Percentiles rank a stretch among this genome's conserved stretches.
These are phyloP conservation scores for Trematomus bernacchii DNA, from an alignment of 2,797 vertebrate genomes.

Conservation along the genomic window DNA sequence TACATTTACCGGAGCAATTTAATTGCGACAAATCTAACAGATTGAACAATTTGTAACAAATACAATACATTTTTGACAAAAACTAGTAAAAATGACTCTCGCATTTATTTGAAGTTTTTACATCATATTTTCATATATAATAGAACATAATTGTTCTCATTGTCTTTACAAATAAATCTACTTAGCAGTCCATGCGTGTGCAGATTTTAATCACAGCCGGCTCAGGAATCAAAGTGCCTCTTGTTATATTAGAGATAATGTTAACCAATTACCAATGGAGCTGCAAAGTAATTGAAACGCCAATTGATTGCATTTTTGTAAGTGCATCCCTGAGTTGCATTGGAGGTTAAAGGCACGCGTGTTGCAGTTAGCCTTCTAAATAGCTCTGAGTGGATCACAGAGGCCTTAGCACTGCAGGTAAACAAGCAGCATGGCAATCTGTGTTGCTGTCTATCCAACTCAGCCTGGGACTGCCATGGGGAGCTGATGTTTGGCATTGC, in stretches of 20 bases:
- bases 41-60: no score
- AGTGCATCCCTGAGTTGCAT: constrained; percentile 34
- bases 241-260: constrained; percentile 32
- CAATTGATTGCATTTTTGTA: constrained; percentile 52
- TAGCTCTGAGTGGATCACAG: constrained; percentile 65
- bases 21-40: no score
- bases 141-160: background rate
- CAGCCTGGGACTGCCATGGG: constrained; percentile 50
- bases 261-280: constrained; percentile 32
- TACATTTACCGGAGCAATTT: no score
- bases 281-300: constrained; percentile 47
- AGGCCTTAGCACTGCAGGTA: constrained; percentile 68
- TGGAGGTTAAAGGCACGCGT: constrained; percentile 31
- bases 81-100: background rate
- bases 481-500: constrained; percentile 43
- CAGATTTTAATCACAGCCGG: constrained; percentile 24
- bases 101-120: no score
- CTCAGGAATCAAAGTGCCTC: constrained; percentile 20
- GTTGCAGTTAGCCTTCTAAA: constrained; percentile 62
- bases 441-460: constrained; percentile 78
- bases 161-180: constrained; percentile 2
- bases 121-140: background rate
- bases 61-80: no score
- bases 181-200: constrained; percentile 9
- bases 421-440: constrained; percentile 78